Evolutionary conservation across 2,113 vertebrate species (phyloP).

Genomic region (Clupea harengus): DNA sequence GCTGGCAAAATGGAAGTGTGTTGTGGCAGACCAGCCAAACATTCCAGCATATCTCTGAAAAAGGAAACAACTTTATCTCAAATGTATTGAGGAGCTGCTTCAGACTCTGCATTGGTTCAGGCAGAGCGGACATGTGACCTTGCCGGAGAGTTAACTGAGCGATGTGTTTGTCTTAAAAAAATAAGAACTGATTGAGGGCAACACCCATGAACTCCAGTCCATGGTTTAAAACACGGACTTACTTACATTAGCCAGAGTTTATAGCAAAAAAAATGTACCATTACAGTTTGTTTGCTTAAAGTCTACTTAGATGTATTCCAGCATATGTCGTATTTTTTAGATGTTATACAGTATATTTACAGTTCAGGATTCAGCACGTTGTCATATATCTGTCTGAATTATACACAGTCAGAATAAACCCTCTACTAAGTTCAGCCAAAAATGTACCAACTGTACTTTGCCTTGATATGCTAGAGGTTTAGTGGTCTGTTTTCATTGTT

Average conservation of each 20-base stretch:
- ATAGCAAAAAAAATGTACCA: neutral
- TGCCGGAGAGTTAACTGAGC: slow-evolving; percentile 39
- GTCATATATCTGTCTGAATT: neutral
- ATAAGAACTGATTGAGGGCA: neutral
- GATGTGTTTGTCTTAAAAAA: slow-evolving; percentile 39
- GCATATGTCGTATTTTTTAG: neutral
- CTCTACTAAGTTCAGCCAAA: neutral
- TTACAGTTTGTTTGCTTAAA: neutral
- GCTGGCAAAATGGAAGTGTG: neutral
- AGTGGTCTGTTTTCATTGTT: neutral
- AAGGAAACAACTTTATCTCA: slow-evolving; percentile 46
- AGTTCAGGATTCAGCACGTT: neutral
- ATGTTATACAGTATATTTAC: neutral
- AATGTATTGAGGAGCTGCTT: slow-evolving; percentile 34
- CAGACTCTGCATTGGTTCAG: slow-evolving; percentile 38
- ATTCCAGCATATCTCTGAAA: slow-evolving; percentile 36
- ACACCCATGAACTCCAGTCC: slow-evolving; percentile 19
- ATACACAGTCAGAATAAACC: neutral
- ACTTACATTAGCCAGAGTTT: neutral
- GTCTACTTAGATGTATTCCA: neutral
- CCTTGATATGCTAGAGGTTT: neutral
- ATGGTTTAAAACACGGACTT: neutral
- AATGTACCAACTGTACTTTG: neutral
- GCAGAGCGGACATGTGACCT: slow-evolving; percentile 54
- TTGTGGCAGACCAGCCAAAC: slow-evolving; percentile 35